Evolutionary conservation across 2,113 vertebrate species (phyloP).

Genomic region (Psittacus erithacus): DNA sequence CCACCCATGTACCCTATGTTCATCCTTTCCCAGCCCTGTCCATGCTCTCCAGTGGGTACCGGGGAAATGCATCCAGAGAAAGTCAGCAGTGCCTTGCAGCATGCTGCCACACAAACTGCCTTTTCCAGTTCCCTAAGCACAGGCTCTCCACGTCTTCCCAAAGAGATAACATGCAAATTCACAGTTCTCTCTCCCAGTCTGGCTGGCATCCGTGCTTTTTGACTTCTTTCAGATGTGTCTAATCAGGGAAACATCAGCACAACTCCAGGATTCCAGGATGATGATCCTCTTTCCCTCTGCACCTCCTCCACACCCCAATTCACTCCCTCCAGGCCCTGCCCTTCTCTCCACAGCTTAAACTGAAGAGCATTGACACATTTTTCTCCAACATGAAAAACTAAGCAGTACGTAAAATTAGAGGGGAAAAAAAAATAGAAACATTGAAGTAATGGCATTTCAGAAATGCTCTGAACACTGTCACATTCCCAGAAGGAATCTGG

Average conservation of each 20-base stretch:
- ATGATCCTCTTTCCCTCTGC: neutral
- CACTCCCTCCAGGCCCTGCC: too few relatives aligned
- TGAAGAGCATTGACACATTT: neutral
- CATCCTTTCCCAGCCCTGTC: neutral
- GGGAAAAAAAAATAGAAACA: neutral
- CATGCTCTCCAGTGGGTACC: neutral
- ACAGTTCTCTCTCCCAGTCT: neutral
- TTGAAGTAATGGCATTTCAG: rapidly evolving
- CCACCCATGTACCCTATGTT: rapidly evolving
- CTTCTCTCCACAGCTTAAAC: neutral
- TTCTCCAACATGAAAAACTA: neutral
- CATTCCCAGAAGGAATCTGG: neutral
- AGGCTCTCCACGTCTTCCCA: neutral
- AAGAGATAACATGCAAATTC: neutral
- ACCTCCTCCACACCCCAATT: neutral
- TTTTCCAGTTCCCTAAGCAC: neutral
- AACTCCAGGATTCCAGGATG: neutral
- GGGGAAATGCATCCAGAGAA: neutral
- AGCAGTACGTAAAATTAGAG: neutral
- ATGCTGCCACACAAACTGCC: neutral
- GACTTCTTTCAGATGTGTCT: neutral
- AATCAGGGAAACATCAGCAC: neutral
- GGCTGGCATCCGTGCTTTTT: neutral
- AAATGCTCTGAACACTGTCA: neutral
- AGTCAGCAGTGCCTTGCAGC: neutral